A percentile compares a stretch with the other conserved stretches of the same genome.
Conservation (phyloP, 2,888 invertebrate species). For the Mythimna loreyi region DNA sequence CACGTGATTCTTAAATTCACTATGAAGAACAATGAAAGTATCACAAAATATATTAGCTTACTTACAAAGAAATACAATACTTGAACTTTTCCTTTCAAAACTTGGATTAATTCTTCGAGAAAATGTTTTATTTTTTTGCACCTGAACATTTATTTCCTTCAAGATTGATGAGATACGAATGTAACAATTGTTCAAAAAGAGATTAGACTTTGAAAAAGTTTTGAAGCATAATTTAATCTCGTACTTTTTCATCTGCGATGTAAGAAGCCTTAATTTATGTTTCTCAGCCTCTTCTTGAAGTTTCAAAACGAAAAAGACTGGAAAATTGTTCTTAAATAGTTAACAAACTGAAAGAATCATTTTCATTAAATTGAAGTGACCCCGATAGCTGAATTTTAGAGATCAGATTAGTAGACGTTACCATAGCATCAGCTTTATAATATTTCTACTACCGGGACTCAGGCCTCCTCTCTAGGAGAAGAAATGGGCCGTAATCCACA, state of each 20-base stretch:
- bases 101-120: slow-evolving; percentile 58
- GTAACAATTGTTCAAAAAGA: slow-evolving; percentile 54
- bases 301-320: background rate
- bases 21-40: background rate
- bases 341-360: background rate
- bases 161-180: slow-evolving; percentile 56
- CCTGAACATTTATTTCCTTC: slow-evolving; percentile 58
- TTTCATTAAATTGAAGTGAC: background rate
- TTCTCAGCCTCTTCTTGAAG: slow-evolving; percentile 2
- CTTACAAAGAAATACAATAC: slow-evolving; percentile 38
- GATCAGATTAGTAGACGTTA: background rate
- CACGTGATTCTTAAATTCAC: background rate
- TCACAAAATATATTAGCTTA: slow-evolving; percentile 34
- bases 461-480: too few species aligned
- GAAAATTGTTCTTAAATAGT: background rate
- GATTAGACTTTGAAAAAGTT: slow-evolving; percentile 41
- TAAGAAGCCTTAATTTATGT: slow-evolving; percentile 21
- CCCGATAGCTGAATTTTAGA: background rate
- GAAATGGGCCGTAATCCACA: too few species aligned
- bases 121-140: slow-evolving; percentile 66
- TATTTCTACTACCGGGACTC: too few species aligned
- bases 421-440: too few species aligned
- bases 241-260: background rate
- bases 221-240: slow-evolving; percentile 30
- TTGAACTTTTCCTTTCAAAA: slow-evolving; percentile 61